phyloP scores from a whole-genome alignment of 35 echinoderm and acorn worm genomes.

The Acanthaster planci region DNA sequence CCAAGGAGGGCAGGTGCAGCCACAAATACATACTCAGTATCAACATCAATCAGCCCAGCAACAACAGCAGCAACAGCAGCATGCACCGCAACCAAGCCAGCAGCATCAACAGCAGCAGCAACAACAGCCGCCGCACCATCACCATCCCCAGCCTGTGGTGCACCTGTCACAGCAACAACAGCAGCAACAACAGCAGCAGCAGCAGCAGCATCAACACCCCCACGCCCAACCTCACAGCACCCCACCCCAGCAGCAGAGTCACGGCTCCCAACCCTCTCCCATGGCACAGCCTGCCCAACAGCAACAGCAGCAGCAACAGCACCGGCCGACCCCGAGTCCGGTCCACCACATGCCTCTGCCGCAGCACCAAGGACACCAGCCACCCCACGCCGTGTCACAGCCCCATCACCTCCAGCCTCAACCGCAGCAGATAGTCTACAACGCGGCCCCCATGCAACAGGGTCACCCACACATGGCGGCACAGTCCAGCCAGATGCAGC shows the following conservation, averaged over 20 bases:
- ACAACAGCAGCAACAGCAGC: constrained; percentile 7
- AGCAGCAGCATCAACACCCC: constrained; percentile 31
- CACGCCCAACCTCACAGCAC: constrained; percentile 29
- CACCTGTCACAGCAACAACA: constrained; percentile 3
- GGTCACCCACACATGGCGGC: constrained; percentile 17
- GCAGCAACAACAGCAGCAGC: constrained; percentile 19
- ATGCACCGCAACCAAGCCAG: neutral
- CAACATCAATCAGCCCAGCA: neutral
- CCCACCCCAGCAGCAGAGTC: constrained; percentile 23
- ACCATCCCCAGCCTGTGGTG: no score
- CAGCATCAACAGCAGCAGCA: constrained; percentile 3
- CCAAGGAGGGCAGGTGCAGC: neutral
- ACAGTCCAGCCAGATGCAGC: constrained; percentile 35
- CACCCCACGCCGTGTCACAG: constrained; percentile 28
- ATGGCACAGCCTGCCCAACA: constrained; percentile 32
- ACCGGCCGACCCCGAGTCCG: constrained; percentile 29
- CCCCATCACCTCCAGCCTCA: constrained; percentile 4
- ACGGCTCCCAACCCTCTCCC: neutral
- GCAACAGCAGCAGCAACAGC: constrained; percentile 42
- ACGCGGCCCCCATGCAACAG: neutral
- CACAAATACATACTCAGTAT: neutral
- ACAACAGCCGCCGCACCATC: neutral
- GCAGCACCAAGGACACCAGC: constrained; percentile 38
- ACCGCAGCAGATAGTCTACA: constrained; percentile 2
- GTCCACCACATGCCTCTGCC: constrained; percentile 46